Evolutionary conservation across 2,888 invertebrate genomes (phyloP).

Genomic region (Linnaemya vulpina): DNA sequence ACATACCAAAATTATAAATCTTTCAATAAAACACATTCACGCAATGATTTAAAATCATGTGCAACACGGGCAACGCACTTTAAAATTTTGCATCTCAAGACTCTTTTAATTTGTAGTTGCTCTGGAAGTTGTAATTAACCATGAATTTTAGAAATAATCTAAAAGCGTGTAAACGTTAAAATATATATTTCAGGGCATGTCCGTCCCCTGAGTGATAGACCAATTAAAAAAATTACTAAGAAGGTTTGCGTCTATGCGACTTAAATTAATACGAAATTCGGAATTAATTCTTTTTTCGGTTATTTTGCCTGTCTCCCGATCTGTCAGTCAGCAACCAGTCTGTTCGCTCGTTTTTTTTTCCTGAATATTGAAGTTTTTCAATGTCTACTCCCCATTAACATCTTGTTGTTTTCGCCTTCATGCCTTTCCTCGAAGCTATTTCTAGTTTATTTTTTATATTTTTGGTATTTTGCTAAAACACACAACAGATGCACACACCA

Average conservation of each 20-base stretch:
- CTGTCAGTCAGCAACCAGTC: slow-evolving; percentile 21
- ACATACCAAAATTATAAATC: too few species aligned
- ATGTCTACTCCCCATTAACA: slow-evolving; percentile 19
- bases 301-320: not conserved
- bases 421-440: slow-evolving; percentile 27
- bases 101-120: too few species aligned
- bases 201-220: too few species aligned
- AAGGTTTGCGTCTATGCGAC: not conserved
- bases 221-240: too few species aligned
- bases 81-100: too few species aligned
- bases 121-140: too few species aligned
- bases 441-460: not conserved
- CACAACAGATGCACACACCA: slow-evolving; percentile 16
- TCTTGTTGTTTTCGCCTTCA: not conserved
- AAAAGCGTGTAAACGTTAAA: too few species aligned
- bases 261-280: slow-evolving; percentile 21
- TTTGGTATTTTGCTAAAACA: slow-evolving; percentile 20
- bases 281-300: not conserved
- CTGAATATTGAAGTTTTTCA: slow-evolving; percentile 22
- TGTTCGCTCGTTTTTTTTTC: slow-evolving; percentile 31
- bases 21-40: too few species aligned
- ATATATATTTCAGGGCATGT: too few species aligned
- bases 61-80: too few species aligned
- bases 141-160: too few species aligned
- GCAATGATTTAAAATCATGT: too few species aligned